phyloP scores from a whole-genome alignment of 2,797 vertebrate genomes.

The Buphagus erythrorhynchus region DNA sequence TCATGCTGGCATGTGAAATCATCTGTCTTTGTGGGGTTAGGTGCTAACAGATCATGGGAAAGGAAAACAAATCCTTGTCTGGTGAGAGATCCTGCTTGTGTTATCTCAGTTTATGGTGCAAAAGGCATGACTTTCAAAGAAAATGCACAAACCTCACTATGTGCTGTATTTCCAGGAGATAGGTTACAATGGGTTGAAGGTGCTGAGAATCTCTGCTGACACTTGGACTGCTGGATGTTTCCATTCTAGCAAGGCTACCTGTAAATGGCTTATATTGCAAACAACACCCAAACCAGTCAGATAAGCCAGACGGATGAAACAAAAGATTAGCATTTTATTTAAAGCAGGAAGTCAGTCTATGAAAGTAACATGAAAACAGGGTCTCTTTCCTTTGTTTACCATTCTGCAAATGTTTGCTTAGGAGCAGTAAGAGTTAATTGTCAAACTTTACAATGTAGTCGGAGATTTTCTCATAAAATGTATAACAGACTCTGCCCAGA shows the following conservation, averaged over 20 bases:
- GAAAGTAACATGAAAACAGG: background rate
- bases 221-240: background rate
- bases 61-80: background rate
- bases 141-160: background rate
- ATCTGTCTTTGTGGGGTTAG: background rate
- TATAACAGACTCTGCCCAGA: conserved; percentile 72
- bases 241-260: background rate
- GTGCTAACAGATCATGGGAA: background rate
- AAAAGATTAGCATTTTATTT: background rate
- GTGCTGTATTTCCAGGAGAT: background rate
- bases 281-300: background rate
- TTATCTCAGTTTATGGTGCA: background rate
- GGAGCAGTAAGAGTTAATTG: conserved; percentile 70
- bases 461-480: conserved; percentile 70
- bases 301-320: background rate
- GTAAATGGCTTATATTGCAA: background rate
- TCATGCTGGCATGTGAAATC: background rate
- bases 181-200: background rate
- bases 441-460: conserved; percentile 66
- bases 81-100: background rate
- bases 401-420: conserved; percentile 67
- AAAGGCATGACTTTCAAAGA: background rate
- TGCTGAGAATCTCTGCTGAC: background rate
- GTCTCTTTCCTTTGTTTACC: conserved; percentile 62
- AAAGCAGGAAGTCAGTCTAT: background rate